Percentiles rank a stretch among this genome's conserved stretches.
phyloP scores from a whole-genome alignment of 1,140 invertebrate species.

The Aphidius gifuensis region DNA sequence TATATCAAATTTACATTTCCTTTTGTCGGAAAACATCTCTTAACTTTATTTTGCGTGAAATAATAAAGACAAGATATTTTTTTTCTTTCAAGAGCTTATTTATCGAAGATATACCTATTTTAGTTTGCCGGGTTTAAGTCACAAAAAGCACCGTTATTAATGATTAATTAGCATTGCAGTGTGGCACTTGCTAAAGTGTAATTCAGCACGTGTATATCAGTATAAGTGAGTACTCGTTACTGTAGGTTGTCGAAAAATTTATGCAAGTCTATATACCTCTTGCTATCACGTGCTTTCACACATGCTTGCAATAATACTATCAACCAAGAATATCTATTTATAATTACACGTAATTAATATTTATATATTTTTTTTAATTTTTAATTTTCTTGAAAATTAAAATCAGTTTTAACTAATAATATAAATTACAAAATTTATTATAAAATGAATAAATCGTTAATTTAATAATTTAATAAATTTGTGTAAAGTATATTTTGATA shows the following conservation, averaged over 20 bases:
- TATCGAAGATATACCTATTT: constrained; percentile 26
- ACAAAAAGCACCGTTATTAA: constrained; percentile 25
- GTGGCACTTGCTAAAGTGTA: constrained; percentile 9
- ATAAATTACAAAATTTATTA: too few species aligned
- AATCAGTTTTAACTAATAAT: too few species aligned
- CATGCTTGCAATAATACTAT: too few species aligned
- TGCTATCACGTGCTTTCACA: constrained; percentile 6
- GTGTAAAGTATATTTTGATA: too few species aligned
- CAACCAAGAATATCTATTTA: too few species aligned
- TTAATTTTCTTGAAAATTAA: neutral
- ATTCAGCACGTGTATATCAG: constrained; percentile 19
- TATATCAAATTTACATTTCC: too few species aligned
- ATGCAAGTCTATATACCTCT: constrained; percentile 21
- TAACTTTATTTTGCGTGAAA: too few species aligned
- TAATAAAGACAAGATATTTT: too few species aligned
- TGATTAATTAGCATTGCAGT: constrained; percentile 29
- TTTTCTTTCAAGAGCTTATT: constrained; percentile 7
- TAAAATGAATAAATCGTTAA: neutral
- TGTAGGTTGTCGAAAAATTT: constrained; percentile 28
- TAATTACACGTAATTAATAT: too few species aligned
- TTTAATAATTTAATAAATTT: too few species aligned
- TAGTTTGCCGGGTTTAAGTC: constrained; percentile 8
- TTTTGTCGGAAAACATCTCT: too few species aligned
- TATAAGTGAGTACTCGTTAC: neutral
- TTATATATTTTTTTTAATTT: neutral